Evolutionary conservation across 2,113 vertebrate genomes (phyloP), one percentile per base, ranked within the genome.

Genomic region (Castor canadensis): DNA sequence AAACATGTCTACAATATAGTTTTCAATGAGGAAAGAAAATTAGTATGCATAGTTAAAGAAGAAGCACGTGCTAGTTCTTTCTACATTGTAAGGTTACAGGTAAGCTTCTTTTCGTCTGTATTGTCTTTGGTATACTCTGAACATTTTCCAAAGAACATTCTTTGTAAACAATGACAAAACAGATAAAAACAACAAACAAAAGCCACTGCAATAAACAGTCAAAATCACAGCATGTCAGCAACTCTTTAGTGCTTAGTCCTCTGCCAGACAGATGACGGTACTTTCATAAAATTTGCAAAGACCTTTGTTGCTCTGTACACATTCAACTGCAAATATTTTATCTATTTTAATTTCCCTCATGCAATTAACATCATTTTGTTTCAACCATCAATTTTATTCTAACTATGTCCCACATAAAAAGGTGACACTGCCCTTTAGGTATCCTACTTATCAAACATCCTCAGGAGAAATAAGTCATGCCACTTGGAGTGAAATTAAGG

Each of bases 321-420:
- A 93, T 79, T 56, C 87, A 75, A 84, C 52, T 87, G 72, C 26
- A 93, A n/a, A 67, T 72, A 86, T 43, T 89, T 80, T 92, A 83
- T 45, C 71, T 52, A 30, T 71, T 90, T 81, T 66, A 52, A 86
- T 83, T 91, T 89, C 49, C 49, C 35, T 87, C 43, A 38, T 32
- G 69, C 83, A 88, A 58, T 95, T 93, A 92, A 84, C 66, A 93
- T 84, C 56, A 75, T 87, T 56, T n/a, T 72, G 47, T 75, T 85
- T 85, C 56, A 40, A 54, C 38, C 58, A 90, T 93, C 52, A 58
- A 15, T 84, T 89, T 87, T 84, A 93, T 72, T 9, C 16, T 47
- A 93, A 96, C 47, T 54, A 60, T 49, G 62, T 43, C 79, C 43
- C 69, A 72, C 71, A 52, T 58, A 69, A 83, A 60, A 62, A 87